Evolutionary conservation across 1,140 invertebrate genomes (phyloP).

Genomic region (Trigoniulus corallinus): DNA sequence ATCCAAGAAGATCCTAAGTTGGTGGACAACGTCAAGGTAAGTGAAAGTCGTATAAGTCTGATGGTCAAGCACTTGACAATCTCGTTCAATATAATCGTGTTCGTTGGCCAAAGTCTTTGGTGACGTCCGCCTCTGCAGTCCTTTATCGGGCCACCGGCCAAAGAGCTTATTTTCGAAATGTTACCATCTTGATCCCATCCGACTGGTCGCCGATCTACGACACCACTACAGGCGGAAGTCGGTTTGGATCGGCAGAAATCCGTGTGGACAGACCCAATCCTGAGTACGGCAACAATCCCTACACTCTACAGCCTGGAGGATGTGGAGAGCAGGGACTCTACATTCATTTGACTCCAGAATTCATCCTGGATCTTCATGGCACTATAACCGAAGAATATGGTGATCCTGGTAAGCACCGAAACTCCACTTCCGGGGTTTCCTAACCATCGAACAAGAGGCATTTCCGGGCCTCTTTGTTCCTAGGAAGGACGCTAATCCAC

Average conservation of each 20-base stretch:
- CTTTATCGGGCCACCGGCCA: slow-evolving; percentile 14
- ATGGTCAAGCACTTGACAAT: neutral
- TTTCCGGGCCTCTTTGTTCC: neutral
- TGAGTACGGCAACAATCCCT: slow-evolving; percentile 13
- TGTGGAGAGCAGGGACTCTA: slow-evolving; percentile 22
- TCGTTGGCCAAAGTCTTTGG: neutral
- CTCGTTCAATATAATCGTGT: neutral
- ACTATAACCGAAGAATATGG: slow-evolving; percentile 6
- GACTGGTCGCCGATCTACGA: slow-evolving; percentile 10
- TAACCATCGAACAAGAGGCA: neutral
- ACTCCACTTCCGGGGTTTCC: neutral
- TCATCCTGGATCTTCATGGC: slow-evolving; percentile 13
- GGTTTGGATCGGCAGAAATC: slow-evolving; percentile 10
- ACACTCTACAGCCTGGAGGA: slow-evolving; percentile 19
- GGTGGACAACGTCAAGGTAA: slow-evolving; percentile 14
- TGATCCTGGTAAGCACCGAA: slow-evolving; percentile 4
- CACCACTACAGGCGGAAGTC: neutral
- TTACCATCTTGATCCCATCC: slow-evolving; percentile 14
- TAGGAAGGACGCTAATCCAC: slow-evolving; percentile 23
- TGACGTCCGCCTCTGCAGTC: slow-evolving; percentile 10
- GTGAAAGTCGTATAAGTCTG: neutral
- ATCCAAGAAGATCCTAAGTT: slow-evolving; percentile 13
- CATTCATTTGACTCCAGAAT: slow-evolving; percentile 19
- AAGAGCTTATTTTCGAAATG: slow-evolving; percentile 14
- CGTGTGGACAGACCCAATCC: slow-evolving; percentile 12